Percentiles rank a stretch among this genome's conserved stretches.
Evolutionary conservation across 2,888 invertebrate genomes (phyloP).

Genomic region (Allolobophora icterica): DNA sequence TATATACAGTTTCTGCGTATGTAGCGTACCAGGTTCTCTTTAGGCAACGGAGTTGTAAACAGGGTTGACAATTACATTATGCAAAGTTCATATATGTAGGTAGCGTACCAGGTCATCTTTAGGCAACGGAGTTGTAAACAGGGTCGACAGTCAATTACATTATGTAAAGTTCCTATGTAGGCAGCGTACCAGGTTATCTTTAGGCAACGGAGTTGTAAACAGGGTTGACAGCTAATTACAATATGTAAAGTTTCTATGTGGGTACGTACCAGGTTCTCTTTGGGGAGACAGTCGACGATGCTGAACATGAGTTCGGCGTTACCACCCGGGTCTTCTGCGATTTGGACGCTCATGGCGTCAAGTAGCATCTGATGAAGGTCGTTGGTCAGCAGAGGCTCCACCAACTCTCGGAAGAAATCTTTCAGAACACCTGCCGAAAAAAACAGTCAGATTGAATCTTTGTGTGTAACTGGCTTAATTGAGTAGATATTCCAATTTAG

Average conservation of each 20-base stretch:
- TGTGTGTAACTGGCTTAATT: neutral
- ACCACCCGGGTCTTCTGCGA: conserved; percentile 37
- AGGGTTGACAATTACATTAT: neutral
- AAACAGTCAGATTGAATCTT: neutral
- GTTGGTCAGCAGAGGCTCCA: conserved; percentile 39
- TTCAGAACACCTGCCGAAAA: conserved; percentile 37
- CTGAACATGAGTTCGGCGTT: conserved; percentile 41
- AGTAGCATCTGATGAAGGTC: conserved; percentile 41
- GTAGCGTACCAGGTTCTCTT: too few species aligned
- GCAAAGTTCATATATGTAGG: neutral
- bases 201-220: too few species aligned
- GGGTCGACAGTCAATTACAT: too few species aligned
- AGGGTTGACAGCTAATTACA: neutral
- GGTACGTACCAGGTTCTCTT: conserved; percentile 35
- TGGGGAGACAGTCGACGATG: conserved; percentile 41
- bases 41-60: too few species aligned
- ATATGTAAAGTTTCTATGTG: neutral
- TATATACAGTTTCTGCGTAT: too few species aligned
- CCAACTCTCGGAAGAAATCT: conserved; percentile 37
- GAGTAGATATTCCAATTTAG: neutral
- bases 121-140: too few species aligned
- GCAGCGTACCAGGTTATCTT: too few species aligned
- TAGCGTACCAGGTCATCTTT: conserved; percentile 37
- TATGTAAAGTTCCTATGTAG: too few species aligned
- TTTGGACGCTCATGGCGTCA: conserved; percentile 41